phyloP scores from a whole-genome alignment of 2,888 invertebrate species.

The Osmoderma eremita region DNA sequence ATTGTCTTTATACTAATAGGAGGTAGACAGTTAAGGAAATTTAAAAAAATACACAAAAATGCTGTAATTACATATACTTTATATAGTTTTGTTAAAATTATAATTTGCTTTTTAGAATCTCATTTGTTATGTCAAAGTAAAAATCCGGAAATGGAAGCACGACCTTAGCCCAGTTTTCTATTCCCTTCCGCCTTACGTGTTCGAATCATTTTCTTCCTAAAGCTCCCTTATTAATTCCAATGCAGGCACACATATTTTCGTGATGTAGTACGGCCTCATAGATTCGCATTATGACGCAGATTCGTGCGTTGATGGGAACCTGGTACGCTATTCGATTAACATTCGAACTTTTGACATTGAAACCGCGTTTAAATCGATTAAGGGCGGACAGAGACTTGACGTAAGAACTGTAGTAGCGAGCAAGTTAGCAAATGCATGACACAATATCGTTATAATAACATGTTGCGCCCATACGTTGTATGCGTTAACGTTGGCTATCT shows the following conservation, averaged over 20 bases:
- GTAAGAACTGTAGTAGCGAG: neutral
- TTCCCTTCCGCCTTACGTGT: no score
- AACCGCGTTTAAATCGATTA: slow-evolving; percentile 19
- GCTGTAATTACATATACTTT: no score
- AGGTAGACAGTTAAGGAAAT: no score
- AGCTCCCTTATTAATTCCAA: slow-evolving; percentile 14
- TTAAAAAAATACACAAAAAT: no score
- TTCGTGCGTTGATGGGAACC: slow-evolving; percentile 18
- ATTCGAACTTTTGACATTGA: slow-evolving; percentile 22
- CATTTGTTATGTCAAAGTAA: no score
- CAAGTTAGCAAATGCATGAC: no score
- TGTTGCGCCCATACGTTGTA: no score
- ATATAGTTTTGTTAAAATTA: no score
- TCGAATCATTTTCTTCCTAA: no score
- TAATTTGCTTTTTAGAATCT: no score
- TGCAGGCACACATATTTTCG: slow-evolving; percentile 30
- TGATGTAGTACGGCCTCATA: neutral
- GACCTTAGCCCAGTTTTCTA: slow-evolving; percentile 22
- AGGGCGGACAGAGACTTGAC: neutral
- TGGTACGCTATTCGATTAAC: slow-evolving; percentile 23
- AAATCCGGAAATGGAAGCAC: slow-evolving; percentile 17
- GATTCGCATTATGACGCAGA: slow-evolving; percentile 18
- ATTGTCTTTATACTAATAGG: no score
- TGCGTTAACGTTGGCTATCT: no score
- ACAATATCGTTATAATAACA: neutral